Evolutionary conservation across 2,888 invertebrate genomes (phyloP).

Genomic region (Lordiphosa andalusiaca): DNA sequence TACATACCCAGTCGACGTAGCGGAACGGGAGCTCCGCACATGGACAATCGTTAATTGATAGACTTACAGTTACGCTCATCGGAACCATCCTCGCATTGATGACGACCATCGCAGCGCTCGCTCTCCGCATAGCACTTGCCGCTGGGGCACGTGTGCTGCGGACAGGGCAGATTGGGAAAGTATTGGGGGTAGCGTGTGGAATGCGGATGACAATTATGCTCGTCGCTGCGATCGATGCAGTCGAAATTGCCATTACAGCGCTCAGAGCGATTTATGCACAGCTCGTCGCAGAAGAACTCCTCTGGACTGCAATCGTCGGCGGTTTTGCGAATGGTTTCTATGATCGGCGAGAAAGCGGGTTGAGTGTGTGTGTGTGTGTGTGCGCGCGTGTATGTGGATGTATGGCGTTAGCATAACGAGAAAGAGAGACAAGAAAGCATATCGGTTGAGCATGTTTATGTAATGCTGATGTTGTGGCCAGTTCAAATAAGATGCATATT

Average conservation of each 20-base stretch:
- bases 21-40: no score
- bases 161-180: constrained; percentile 62
- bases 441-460: constrained; percentile 12
- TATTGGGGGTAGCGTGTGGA: constrained; percentile 44
- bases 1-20: no score
- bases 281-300: constrained; percentile 83
- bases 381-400: not conserved
- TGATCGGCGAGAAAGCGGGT: constrained; percentile 32
- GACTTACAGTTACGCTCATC: constrained; percentile 83
- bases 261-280: constrained; percentile 83
- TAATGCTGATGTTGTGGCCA: not conserved
- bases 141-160: constrained; percentile 82
- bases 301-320: constrained; percentile 76
- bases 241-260: constrained; percentile 84
- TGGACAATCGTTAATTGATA: not conserved
- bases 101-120: constrained; percentile 82
- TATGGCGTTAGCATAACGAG: constrained; percentile 12
- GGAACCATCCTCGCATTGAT: constrained; percentile 83
- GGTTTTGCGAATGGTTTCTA: constrained; percentile 62
- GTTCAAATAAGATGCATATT: constrained; percentile 6
- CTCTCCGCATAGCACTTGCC: constrained; percentile 81
- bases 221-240: constrained; percentile 85
- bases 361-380: constrained; percentile 14
- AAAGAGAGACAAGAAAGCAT: constrained; percentile 34
- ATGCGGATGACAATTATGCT: constrained; percentile 76